Evolutionary conservation across 2,888 invertebrate species (phyloP), one percentile per base, ranked within the genome.

Genomic region (Halocaridina rubra): DNA sequence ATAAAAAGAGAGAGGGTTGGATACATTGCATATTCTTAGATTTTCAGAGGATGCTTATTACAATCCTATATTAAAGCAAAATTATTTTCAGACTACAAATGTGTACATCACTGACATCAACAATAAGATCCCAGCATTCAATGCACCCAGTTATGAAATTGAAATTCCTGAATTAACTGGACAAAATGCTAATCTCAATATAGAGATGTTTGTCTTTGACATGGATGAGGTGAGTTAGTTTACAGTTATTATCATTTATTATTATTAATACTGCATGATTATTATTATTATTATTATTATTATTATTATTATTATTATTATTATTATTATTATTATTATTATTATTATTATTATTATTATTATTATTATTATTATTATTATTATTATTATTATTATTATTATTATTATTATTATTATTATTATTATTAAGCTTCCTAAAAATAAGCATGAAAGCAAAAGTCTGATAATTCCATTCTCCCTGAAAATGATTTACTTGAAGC

Each of bases 151-250:
- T 10, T 32, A 33, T 19, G n/a, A n/a, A 5, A 19, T 72, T 8
- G 16, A 3, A 30, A 72, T 72, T 19, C 24, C 33, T 19, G 72
- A 72, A 19, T 24, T 72, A 8, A 39, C 72, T 22, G 4, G 22
- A 22, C 8, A 32, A 13, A 27, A 72, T 27, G 0, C 33, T n/a
- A 16, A 4, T 1, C 39, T 72, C 19, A 8, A 19, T 33, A 22
- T 72, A 4, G 7, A 32, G 19, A 72, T 72, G 16, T 16, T 39
- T 3, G 72, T 72, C 8, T 2, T 4, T 13, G 72, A 72, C 27
- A 72, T 72, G 72, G 72, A 72, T 19, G 46, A 72, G 72, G 72
- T 72, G 46, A 39, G 19, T 13, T 61, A 61, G 8, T n/a, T 61
- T 61, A 61, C 19, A 19, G 61, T 61, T 7, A 19, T n/a, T 7